Evolutionary conservation across 1,140 invertebrate genomes (phyloP).

Genomic region (Microplitis demolitor): DNA sequence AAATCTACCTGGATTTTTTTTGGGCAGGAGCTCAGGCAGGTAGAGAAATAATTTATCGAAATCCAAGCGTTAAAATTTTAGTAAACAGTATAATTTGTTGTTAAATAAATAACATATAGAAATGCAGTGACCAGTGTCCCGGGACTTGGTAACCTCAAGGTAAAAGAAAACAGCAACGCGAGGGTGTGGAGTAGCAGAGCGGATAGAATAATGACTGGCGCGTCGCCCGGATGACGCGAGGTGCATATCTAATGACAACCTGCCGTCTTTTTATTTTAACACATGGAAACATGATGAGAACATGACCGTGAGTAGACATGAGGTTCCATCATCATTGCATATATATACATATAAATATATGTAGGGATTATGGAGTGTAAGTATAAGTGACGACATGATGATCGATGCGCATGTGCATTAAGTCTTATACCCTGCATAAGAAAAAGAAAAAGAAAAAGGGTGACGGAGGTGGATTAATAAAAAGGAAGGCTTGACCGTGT

Average conservation of each 20-base stretch:
- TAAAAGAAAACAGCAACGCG: not conserved
- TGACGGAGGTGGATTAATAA: not conserved
- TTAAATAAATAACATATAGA: not conserved
- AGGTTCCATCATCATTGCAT: not conserved
- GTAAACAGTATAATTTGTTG: not conserved
- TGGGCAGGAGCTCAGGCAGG: no score
- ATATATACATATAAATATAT: not conserved
- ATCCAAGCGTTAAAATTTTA: no score
- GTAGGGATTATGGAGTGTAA: not conserved
- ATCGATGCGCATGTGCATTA: not conserved
- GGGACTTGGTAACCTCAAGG: not conserved
- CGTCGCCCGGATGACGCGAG: conserved; percentile 52
- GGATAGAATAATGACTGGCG: conserved; percentile 54
- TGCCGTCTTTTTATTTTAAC: conserved; percentile 29
- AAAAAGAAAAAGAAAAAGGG: not conserved
- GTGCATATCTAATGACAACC: conserved; percentile 53
- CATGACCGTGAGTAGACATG: not conserved
- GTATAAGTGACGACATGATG: not conserved
- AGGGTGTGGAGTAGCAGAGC: conserved; percentile 33
- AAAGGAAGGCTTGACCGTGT: conserved; percentile 5
- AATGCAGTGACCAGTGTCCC: not conserved
- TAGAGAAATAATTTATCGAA: no score
- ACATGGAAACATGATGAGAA: conserved; percentile 16
- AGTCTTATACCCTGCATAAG: not conserved
- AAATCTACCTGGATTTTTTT: no score